phyloP scores from a whole-genome alignment of 2,888 invertebrate genomes.

The Eupsilia transversa region DNA sequence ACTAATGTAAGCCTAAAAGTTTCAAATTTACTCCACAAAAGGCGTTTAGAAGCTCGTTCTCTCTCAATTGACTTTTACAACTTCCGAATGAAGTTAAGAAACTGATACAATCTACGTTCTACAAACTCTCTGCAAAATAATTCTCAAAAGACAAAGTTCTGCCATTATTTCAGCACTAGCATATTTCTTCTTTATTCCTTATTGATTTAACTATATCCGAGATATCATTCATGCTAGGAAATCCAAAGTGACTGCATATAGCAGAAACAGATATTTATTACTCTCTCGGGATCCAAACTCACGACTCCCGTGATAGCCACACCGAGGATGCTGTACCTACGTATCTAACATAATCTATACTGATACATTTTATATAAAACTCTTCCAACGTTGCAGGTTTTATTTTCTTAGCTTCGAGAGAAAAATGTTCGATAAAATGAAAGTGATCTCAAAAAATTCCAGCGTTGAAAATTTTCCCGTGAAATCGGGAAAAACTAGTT shows the following conservation, averaged over 20 bases:
- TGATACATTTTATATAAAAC: conserved; percentile 56
- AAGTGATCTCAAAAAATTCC: conserved; percentile 19
- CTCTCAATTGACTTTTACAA: conserved; percentile 56
- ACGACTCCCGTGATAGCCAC: conserved; percentile 51
- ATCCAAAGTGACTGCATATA: conserved; percentile 64
- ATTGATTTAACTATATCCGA: conserved; percentile 59
- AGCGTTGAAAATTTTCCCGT: background rate
- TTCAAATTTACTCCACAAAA: conserved; percentile 50
- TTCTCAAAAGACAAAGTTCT: conserved; percentile 42
- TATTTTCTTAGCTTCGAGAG: conserved; percentile 21
- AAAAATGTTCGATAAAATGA: conserved; percentile 28
- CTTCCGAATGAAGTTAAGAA: conserved; percentile 52
- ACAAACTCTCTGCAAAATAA: conserved; percentile 44
- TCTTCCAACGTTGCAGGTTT: conserved; percentile 34
- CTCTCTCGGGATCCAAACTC: conserved; percentile 56
- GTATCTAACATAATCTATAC: conserved; percentile 47
- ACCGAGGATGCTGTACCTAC: conserved; percentile 32
- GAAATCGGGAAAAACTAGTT: background rate
- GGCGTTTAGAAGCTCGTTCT: conserved; percentile 47
- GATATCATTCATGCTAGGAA: conserved; percentile 59
- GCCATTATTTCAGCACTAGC: conserved; percentile 43
- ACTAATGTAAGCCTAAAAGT: conserved; percentile 26
- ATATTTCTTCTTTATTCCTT: conserved; percentile 45
- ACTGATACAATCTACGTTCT: conserved; percentile 55
- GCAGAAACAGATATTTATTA: conserved; percentile 65